Percentiles rank a stretch among this genome's conserved stretches.
Evolutionary conservation across 2,797 vertebrate species (phyloP).

Genomic region (Anguilla megastoma): DNA sequence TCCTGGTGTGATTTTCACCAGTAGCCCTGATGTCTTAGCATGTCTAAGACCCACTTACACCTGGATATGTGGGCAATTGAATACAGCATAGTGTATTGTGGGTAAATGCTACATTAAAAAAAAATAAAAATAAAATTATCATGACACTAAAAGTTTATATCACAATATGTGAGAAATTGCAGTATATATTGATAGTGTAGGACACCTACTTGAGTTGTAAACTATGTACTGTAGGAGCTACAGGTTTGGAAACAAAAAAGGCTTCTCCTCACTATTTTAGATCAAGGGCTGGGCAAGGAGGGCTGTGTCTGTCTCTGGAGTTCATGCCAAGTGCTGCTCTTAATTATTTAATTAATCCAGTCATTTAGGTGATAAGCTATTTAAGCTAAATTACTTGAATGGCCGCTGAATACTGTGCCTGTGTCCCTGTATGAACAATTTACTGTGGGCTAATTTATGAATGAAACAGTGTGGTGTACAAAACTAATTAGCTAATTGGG

Average conservation of each 20-base stretch:
- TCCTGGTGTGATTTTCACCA: not conserved
- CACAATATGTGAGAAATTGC: not conserved
- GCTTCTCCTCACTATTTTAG: not conserved
- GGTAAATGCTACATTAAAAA: not conserved
- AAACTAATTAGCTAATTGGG: not conserved
- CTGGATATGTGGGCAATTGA: not conserved
- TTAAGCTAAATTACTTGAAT: slow-evolving; percentile 12
- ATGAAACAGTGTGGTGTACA: not conserved
- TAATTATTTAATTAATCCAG: slow-evolving; percentile 6
- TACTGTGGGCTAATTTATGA: not conserved
- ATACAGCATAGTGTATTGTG: not conserved
- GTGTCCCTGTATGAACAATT: not conserved
- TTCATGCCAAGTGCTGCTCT: not conserved
- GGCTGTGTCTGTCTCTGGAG: not conserved
- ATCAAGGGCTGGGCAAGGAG: not conserved
- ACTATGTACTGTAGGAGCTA: not conserved
- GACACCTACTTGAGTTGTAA: not conserved
- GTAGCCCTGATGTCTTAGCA: not conserved
- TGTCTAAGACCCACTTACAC: not conserved
- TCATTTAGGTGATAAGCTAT: not conserved
- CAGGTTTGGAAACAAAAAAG: not conserved
- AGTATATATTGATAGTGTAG: not conserved
- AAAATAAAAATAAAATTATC: not conserved
- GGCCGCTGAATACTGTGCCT: not conserved
- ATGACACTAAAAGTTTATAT: not conserved